Percentiles rank a stretch among this genome's conserved stretches.
These are phyloP conservation scores for Lycodopsis pacificus DNA, from an alignment of 2,797 vertebrate species.

Conservation along the genomic window DNA sequence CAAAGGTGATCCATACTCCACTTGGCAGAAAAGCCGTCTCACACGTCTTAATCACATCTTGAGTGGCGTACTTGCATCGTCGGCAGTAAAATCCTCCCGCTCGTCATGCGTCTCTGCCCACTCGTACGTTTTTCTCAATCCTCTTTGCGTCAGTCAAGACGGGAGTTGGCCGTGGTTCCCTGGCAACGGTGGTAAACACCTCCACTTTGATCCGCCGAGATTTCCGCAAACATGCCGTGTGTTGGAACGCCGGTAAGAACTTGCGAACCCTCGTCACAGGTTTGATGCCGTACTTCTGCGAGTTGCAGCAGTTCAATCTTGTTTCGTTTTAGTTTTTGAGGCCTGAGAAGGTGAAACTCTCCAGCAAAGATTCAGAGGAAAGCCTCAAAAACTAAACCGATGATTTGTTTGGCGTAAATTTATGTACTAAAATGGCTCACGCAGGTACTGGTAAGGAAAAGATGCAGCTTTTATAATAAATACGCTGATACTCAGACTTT, in stretches of 20 bases:
- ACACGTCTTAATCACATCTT: neutral
- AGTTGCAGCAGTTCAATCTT: too few species aligned
- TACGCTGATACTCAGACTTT: too few species aligned
- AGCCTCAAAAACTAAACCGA: too few species aligned
- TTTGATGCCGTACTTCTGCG: too few species aligned
- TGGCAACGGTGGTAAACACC: conserved; percentile 11
- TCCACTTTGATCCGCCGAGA: neutral
- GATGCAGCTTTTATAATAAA: too few species aligned
- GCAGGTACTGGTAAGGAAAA: too few species aligned
- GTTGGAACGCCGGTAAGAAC: conserved; percentile 1
- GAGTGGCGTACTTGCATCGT: neutral
- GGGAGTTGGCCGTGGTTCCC: conserved; percentile 7
- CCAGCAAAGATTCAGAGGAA: too few species aligned
- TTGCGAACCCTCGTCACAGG: neutral
- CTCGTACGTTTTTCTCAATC: neutral
- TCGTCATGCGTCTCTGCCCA: neutral
- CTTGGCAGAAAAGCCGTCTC: neutral
- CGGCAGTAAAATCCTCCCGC: neutral
- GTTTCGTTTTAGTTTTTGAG: too few species aligned
- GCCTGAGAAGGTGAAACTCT: too few species aligned
- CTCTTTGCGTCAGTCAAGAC: conserved; percentile 2
- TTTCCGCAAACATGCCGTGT: neutral
- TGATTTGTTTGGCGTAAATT: too few species aligned
- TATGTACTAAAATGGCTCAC: too few species aligned
- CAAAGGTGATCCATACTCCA: neutral